Evolutionary conservation across 2,888 invertebrate species (phyloP).

Genomic region (Tinea pellionella): DNA sequence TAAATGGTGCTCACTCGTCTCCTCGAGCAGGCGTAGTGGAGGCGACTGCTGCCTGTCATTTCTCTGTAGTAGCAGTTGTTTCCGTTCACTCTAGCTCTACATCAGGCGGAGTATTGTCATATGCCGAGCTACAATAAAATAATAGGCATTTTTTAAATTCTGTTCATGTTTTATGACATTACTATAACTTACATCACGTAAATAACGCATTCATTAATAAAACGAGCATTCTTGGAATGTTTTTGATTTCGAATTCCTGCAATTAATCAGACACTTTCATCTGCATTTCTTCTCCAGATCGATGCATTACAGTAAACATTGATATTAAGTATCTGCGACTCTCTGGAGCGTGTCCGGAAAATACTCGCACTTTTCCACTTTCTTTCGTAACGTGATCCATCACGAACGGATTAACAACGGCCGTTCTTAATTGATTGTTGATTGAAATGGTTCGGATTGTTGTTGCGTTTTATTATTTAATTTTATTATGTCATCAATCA

Average conservation of each 20-base stretch:
- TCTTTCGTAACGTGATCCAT: not conserved
- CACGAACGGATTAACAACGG: not conserved
- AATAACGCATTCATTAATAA: no score
- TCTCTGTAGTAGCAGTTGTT: no score
- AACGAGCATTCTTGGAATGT: no score
- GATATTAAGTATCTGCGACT: not conserved
- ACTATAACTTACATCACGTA: no score
- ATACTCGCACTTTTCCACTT: conserved; percentile 9
- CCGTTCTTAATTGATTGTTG: not conserved
- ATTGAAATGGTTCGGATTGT: not conserved
- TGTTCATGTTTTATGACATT: no score
- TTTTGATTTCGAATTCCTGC: not conserved
- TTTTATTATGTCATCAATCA: not conserved
- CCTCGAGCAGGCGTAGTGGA: no score
- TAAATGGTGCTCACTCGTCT: no score
- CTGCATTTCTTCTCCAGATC: conserved; percentile 4
- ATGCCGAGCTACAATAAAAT: no score
- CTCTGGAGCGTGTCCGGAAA: conserved; percentile 5
- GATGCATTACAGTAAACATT: not conserved
- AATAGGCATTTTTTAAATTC: no score
- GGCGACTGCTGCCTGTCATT: no score
- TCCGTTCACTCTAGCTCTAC: no score
- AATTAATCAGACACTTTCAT: conserved; percentile 6
- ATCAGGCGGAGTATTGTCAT: no score
- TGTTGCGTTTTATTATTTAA: not conserved